Evolutionary conservation across 2,888 invertebrate genomes (phyloP).

Genomic region (Capitulum mitella): DNA sequence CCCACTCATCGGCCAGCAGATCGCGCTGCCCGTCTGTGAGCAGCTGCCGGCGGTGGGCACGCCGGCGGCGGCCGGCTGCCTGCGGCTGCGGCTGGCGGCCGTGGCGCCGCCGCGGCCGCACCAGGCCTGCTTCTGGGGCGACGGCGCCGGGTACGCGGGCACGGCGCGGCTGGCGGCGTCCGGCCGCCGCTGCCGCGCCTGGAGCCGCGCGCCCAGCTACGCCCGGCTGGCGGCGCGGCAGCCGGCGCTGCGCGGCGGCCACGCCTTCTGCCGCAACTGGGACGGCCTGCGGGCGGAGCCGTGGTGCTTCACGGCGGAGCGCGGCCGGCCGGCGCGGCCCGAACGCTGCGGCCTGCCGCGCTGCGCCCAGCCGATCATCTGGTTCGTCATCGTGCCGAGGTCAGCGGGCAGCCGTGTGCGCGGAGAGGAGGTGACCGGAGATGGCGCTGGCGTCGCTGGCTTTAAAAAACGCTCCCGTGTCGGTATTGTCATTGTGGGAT

Average conservation of each 20-base stretch:
- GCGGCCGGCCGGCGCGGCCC: background rate
- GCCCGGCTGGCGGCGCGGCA: conserved; percentile 65
- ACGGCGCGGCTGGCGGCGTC: conserved; percentile 52
- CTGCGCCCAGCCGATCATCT: conserved; percentile 27
- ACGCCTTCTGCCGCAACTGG: conserved; percentile 31
- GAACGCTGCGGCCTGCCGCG: conserved; percentile 37
- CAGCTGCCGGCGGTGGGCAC: conserved; percentile 56
- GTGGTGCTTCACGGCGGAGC: conserved; percentile 28
- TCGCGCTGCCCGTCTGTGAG: conserved; percentile 75
- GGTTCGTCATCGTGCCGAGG: conserved; percentile 27
- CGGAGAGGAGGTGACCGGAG: no score
- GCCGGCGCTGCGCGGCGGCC: conserved; percentile 26
- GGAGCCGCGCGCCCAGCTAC: conserved; percentile 69
- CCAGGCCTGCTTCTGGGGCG: conserved; percentile 55
- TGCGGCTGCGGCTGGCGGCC: conserved; percentile 58
- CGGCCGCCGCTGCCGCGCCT: conserved; percentile 62
- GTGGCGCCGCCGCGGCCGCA: background rate
- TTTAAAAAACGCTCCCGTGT: background rate
- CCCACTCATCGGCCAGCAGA: conserved; percentile 68
- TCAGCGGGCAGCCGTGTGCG: no score
- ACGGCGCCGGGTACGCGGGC: conserved; percentile 76
- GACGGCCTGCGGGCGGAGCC: conserved; percentile 4
- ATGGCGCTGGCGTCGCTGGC: no score
- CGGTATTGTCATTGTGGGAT: background rate
- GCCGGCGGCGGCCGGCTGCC: conserved; percentile 62